Evolutionary conservation across 1,140 invertebrate species (phyloP).

Genomic region (Drosophila arawakana): DNA sequence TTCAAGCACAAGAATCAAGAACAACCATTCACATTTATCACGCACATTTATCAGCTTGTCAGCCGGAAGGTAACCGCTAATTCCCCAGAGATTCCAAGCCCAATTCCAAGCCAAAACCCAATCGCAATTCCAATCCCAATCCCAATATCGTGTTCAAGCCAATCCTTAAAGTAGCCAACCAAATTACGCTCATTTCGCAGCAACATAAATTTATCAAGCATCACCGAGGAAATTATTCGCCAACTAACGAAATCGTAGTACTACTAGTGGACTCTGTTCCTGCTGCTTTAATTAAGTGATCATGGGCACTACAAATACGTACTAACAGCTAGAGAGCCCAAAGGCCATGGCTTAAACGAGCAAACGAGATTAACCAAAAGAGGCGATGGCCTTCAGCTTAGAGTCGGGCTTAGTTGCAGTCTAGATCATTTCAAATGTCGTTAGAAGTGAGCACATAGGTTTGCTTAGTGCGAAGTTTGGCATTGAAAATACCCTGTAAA

Average conservation of each 20-base stretch:
- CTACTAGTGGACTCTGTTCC: slow-evolving; percentile 12
- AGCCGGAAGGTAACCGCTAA: slow-evolving; percentile 61
- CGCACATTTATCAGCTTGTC: slow-evolving; percentile 80
- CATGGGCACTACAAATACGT: slow-evolving; percentile 60
- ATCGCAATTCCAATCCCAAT: slow-evolving; percentile 18
- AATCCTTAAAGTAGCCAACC: slow-evolving; percentile 57
- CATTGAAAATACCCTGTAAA: neutral
- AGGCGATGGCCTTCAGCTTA: slow-evolving; percentile 51
- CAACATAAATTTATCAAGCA: slow-evolving; percentile 76
- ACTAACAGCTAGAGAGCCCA: slow-evolving; percentile 35
- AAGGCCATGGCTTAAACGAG: slow-evolving; percentile 55
- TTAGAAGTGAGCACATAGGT: slow-evolving; percentile 52
- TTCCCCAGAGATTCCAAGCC: slow-evolving; percentile 28
- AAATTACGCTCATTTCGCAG: slow-evolving; percentile 80
- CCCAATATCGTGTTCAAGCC: slow-evolving; percentile 3
- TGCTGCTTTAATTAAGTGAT: slow-evolving; percentile 77
- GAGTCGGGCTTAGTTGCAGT: slow-evolving; percentile 4
- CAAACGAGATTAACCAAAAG: slow-evolving; percentile 69
- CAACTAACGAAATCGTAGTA: slow-evolving; percentile 19
- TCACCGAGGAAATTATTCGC: slow-evolving; percentile 42
- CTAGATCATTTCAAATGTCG: slow-evolving; percentile 71
- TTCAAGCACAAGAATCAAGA: slow-evolving; percentile 14
- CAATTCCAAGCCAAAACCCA: slow-evolving; percentile 20
- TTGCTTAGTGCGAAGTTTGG: neutral
- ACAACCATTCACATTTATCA: slow-evolving; percentile 67